A percentile compares a stretch with the other conserved stretches of the same genome.
Evolutionary conservation across 2,888 invertebrate genomes (phyloP).

Genomic region (Sarcophaga variegata): DNA sequence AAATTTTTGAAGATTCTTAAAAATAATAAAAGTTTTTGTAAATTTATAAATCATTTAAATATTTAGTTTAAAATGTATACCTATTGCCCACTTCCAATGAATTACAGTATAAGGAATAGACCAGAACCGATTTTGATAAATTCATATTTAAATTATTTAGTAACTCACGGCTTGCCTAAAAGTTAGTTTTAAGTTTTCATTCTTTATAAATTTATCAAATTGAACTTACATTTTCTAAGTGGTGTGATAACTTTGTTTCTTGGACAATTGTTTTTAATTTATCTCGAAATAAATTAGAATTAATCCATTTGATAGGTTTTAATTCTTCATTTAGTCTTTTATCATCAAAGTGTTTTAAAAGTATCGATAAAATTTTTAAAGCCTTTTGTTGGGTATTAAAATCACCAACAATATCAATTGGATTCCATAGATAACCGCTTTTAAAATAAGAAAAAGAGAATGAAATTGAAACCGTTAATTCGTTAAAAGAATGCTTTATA

Average conservation of each 20-base stretch:
- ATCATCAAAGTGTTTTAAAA: constrained; percentile 69
- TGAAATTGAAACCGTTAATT: too few species aligned
- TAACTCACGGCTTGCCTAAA: constrained; percentile 70
- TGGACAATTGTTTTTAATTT: constrained; percentile 56
- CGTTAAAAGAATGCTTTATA: neutral
- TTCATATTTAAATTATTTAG: constrained; percentile 73
- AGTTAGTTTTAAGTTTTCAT: constrained; percentile 19
- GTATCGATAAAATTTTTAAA: constrained; percentile 67
- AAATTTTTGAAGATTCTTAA: constrained; percentile 68
- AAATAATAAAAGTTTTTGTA: neutral
- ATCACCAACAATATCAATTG: constrained; percentile 72
- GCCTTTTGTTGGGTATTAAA: constrained; percentile 72
- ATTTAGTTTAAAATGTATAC: constrained; percentile 57
- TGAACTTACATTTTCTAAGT: constrained; percentile 71
- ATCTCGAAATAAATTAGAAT: constrained; percentile 56
- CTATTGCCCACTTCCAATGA: constrained; percentile 64
- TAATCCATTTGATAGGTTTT: constrained; percentile 54
- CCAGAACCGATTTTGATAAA: constrained; percentile 61
- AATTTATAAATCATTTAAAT: too few species aligned
- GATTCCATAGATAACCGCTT: constrained; percentile 73
- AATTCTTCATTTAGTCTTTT: constrained; percentile 52
- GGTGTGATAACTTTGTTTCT: constrained; percentile 1
- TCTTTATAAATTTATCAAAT: neutral
- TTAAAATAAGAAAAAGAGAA: neutral
- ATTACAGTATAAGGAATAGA: constrained; percentile 72